A percentile compares a stretch with the other conserved stretches of the same genome.
Conservation (phyloP, 1,140 invertebrate genomes). For the Pseudomyrmex cubaensis region DNA sequence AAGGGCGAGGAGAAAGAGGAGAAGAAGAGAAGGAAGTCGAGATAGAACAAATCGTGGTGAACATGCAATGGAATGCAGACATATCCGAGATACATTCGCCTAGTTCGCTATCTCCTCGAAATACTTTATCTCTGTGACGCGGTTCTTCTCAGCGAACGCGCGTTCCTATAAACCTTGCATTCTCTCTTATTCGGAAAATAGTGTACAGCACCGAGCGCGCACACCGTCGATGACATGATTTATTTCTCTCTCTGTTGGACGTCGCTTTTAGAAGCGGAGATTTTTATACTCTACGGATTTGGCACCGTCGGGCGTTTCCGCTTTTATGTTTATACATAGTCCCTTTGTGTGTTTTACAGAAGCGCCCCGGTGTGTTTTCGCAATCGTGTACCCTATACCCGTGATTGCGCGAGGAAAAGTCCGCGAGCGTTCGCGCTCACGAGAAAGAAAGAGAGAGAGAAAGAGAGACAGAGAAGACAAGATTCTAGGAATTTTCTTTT, state of each 20-base stretch:
- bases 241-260: constrained; percentile 10
- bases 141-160: constrained; percentile 17
- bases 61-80: constrained; percentile 54
- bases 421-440: no score
- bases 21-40: not conserved
- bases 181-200: constrained; percentile 49
- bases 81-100: constrained; percentile 50
- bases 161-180: constrained; percentile 22
- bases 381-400: not conserved
- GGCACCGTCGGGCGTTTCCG: not conserved
- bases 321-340: not conserved
- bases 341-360: not conserved
- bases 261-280: constrained; percentile 24
- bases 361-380: not conserved
- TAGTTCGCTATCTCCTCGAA: constrained; percentile 17
- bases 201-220: not conserved
- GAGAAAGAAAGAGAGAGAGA: no score
- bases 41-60: constrained; percentile 53
- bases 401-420: no score
- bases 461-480: not conserved
- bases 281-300: constrained; percentile 21
- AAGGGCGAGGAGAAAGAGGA: not conserved
- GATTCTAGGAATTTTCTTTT: constrained; percentile 33
- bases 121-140: constrained; percentile 56
- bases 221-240: constrained; percentile 37